Evolutionary conservation across 1,140 invertebrate species (phyloP), one percentile per base, ranked within the genome.

Genomic region (Cydia fagiglandana): DNA sequence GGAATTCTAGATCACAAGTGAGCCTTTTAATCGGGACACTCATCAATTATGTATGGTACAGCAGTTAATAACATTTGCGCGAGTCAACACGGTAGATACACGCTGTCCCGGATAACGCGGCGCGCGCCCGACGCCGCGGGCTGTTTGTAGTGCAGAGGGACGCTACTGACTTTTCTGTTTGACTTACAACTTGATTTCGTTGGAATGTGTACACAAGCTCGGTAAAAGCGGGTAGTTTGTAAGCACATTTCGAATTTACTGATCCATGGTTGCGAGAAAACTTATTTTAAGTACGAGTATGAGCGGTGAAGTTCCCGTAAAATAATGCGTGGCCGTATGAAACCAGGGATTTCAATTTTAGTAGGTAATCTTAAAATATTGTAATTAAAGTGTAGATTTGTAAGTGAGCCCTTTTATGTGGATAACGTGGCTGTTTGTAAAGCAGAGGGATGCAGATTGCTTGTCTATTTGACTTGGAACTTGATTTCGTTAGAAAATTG

Each of bases 41-140:
- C 34, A 76, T 84, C 66, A 77, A 80, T 80, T 75, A 81, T 81
- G 80, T 75, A 84, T 77, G 73, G 1, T 47, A 15, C 56, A 61
- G 56, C 56, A 78, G 70, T 76, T 80, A 80, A 81, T 78, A 81
- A 83, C 73, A 80, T 82, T 81, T 74, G 76, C 68, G 56, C 64
- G 64, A 75, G 76, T 80, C 76, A 82, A 82, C 81, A 81, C 17
- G 47, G 79, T 82, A 88, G 83, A 88, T 85, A 86, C 81, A 81
- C 77, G 79, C 81, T 85, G 76, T 84, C 83, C 78, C 30, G 82
- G 85, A 84, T 85, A 88, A 84, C 83, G 64, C 47, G 45, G 38
- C 38, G 38, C 38, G 38, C 38, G 38, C 38, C 38, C 64, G 64
- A 56, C 53, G 80, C 78, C 30, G 15, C 30, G 2, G 66, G 66